Evolutionary conservation across 92 coral and sea anemone species (phyloP).

Genomic region (Isaurus tuberculatus): DNA sequence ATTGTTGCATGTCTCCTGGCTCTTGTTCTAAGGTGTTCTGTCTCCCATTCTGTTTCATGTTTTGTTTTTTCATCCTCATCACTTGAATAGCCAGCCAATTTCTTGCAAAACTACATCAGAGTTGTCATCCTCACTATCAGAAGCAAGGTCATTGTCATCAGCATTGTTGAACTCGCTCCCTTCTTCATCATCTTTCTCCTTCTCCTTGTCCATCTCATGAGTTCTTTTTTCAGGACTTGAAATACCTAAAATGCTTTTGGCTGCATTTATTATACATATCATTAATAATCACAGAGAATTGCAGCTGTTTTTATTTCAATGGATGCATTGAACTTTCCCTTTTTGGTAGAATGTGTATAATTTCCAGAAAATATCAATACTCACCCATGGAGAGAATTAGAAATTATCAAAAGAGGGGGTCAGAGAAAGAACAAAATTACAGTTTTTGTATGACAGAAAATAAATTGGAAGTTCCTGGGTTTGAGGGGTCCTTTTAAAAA

Average conservation of each 20-base stretch:
- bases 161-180: constrained; percentile 27
- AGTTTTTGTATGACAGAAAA: not conserved
- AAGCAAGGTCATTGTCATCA: constrained; percentile 40
- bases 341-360: not conserved
- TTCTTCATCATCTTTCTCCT: constrained; percentile 31
- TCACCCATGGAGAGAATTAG: not conserved
- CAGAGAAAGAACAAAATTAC: too few relatives aligned
- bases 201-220: too few relatives aligned
- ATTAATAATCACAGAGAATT: not conserved
- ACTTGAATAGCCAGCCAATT: constrained; percentile 40
- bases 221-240: too few relatives aligned
- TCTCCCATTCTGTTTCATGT: too few relatives aligned
- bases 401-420: too few relatives aligned
- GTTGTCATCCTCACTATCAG: constrained; percentile 49
- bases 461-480: not conserved
- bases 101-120: constrained; percentile 51
- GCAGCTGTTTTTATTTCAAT: not conserved
- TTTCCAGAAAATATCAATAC: not conserved
- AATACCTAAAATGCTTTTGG: not conserved
- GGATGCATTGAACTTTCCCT: not conserved
- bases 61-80: constrained; percentile 39
- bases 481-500: not conserved
- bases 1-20: too few relatives aligned
- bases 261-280: not conserved
- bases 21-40: too few relatives aligned